Base-by-base conservation (phyloP, 2,113 vertebrate species). In the Calidris pugnax region DNA sequence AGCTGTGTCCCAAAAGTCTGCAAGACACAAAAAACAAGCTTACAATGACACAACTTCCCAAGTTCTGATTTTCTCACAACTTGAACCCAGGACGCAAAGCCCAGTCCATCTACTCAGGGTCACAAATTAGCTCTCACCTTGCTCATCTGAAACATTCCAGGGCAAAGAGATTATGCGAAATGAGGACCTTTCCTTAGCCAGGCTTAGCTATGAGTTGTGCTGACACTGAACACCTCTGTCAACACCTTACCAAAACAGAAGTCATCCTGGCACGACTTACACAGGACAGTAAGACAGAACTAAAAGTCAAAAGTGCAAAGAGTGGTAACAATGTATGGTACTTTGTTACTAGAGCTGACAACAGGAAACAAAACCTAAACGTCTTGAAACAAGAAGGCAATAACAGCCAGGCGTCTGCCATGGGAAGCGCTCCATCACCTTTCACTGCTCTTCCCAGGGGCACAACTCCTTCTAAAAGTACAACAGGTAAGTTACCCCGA, bases 1-100 rank as follows among this genome's bases (percentile, higher is more conserved):
- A 0, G 99, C 99, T 0, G 99, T 99, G 96, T 99, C 99, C 99
- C 99, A 99, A 93, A 99, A 99, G 94, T 99, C 99, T 99, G 98
- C 63, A 95, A 96, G 78, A 87, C 9, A 35, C 33, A 95, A 50
- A 63, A 15, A 39, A 1, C 45, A 47, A 22, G 28, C 63, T 90
- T 24, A 76, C 27, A 67, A 35, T 30, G 59, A 93, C 81, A 79
- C 55, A 72, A 24, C 19, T 48, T 71, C 14, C 64, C 10, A 4
- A 45, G 17, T 18, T 47, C 50, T 50, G 18, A 7, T 57, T 19
- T 24, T 16, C 26, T 89, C 37, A 55, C 26, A 63, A 13, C 39
- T 66, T 22, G 68, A 59, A 45, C 14, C 30, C 45, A 35, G 50
- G 62, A 47, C 6, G 3, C 28, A 76, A 76, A 94, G 48, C 57